Percentiles rank a stretch among this genome's conserved stretches.
Evolutionary conservation across 2,113 vertebrate genomes (phyloP).

Genomic region (Carassius auratus): DNA sequence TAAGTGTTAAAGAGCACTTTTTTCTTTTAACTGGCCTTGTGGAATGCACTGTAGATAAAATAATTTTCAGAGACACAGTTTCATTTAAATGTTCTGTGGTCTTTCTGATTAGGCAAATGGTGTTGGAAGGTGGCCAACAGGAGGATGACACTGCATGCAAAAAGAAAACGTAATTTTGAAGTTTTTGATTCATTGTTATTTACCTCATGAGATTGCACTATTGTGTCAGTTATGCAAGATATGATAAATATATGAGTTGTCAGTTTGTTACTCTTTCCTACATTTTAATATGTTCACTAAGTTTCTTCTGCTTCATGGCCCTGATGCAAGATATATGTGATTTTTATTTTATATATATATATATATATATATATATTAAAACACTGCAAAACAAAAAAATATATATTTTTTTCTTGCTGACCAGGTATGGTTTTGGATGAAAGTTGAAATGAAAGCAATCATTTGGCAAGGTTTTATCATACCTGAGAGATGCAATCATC

Average conservation of each 20-base stretch:
- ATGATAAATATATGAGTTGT: not conserved
- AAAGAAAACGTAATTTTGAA: conserved; percentile 12
- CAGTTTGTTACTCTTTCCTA: not conserved
- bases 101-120: not conserved
- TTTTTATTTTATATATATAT: not conserved
- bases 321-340: not conserved
- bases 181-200: not conserved
- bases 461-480: no score
- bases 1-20: conserved; percentile 55
- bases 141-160: not conserved
- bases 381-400: not conserved
- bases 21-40: not conserved
- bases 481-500: not conserved
- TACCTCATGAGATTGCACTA: not conserved
- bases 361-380: not conserved
- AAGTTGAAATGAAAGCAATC: no score
- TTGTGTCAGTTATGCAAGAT: not conserved
- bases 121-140: not conserved
- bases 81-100: not conserved
- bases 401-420: no score
- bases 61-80: not conserved
- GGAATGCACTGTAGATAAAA: not conserved
- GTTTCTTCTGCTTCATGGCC: not conserved
- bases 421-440: no score
- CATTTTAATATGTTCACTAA: not conserved